Base-by-base conservation (phyloP, 1,140 invertebrate genomes). In the Leptopilina boulardi region DNA sequence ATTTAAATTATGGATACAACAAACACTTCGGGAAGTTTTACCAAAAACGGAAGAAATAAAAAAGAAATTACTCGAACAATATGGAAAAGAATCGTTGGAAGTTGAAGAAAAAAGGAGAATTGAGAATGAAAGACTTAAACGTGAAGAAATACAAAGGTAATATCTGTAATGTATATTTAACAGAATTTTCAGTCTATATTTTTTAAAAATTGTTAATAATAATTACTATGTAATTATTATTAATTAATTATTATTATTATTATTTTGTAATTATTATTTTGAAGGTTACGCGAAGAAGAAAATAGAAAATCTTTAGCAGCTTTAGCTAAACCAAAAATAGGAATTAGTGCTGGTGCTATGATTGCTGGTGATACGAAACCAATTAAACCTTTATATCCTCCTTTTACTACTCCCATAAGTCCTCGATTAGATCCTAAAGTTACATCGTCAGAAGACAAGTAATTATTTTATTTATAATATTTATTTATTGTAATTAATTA, bases 11-110 rank as follows among this genome's bases (percentile, higher is more conserved):
- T 91, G 92, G 9, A 97, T 95, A 86, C 94, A 94, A 81, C 89
- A 92, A 76, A 95, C 94, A 87, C 91, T 98, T 70, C 94, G 95
- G 83, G 94, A 95, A 88, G 94, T 97, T 3, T 93, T 98, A 87
- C 94, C 95, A 4, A 95, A 95, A 84, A 96, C 97, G 44, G 97
- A 99, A 88, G 94, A 95, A 87, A 84, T 99, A 8, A 98, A 98
- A 86, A 87, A 92, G 71, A 93, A 94, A 85, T 91, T 99, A 18
- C 88, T 95, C 70, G 92, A 95, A 70, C 93, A 94, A 81, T 99
- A 96, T 92, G 91, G 93, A 80, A 92, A 92, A 71, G 96, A 98
- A 84, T 94, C 96, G 89, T 91, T 94, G 47, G 92, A 94, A 85
- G 80, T 88, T 23, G 89, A 88, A 54, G 85, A 89, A 70, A 86